These are phyloP conservation scores for Harpalus rubripes DNA, from an alignment of 2,888 invertebrate species.

Conservation along the genomic window DNA sequence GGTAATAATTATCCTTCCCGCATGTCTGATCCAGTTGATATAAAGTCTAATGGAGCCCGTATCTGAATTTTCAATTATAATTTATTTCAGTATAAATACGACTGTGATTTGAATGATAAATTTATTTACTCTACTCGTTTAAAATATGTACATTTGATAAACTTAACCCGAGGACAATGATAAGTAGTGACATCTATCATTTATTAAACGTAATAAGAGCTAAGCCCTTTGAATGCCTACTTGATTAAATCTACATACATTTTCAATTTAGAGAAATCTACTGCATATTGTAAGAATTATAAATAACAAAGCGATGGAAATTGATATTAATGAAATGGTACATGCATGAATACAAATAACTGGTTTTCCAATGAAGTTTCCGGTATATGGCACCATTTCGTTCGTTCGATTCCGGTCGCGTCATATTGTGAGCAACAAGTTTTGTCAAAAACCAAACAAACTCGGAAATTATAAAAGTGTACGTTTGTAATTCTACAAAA, in stretches of 20 bases:
- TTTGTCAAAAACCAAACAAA: too few relatives aligned
- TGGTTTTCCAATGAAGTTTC: too few relatives aligned
- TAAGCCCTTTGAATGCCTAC: constrained; percentile 24
- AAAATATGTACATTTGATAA: constrained; percentile 44
- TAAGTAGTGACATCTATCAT: constrained; percentile 29
- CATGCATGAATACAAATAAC: too few relatives aligned
- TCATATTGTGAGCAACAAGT: too few relatives aligned
- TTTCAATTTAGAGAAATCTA: constrained; percentile 2
- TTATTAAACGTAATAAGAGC: constrained; percentile 39
- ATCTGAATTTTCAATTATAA: constrained; percentile 50
- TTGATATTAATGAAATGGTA: too few relatives aligned
- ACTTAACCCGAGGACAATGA: constrained; percentile 11
- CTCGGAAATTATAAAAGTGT: too few relatives aligned
- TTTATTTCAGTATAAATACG: constrained; percentile 35
- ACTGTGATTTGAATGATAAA: constrained; percentile 50
- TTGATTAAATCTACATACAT: constrained; percentile 35
- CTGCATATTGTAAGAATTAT: not conserved
- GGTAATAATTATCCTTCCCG: constrained; percentile 44
- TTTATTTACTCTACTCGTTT: constrained; percentile 30
- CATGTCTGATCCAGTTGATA: constrained; percentile 33
- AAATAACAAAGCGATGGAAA: not conserved
- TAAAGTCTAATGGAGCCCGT: constrained; percentile 20
- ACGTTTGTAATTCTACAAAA: too few relatives aligned
- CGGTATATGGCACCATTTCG: too few relatives aligned
- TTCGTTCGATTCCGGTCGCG: too few relatives aligned